These are phyloP conservation scores for Epirrita christyi DNA, from an alignment of 2,888 invertebrate genomes.

Conservation along the genomic window DNA sequence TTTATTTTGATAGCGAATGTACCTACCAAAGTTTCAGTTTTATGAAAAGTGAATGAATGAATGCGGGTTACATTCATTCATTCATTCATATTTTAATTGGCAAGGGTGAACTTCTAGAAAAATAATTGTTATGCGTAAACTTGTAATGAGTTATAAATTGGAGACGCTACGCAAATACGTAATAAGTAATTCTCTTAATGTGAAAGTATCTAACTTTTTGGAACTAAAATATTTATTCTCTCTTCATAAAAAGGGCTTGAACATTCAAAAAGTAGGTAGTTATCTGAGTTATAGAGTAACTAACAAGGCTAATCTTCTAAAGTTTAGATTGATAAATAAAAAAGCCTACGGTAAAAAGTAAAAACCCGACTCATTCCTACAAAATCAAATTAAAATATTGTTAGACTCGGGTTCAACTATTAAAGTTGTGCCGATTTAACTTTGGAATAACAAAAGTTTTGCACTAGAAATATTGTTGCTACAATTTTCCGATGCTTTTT, in stretches of 20 bases:
- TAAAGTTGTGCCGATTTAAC: conserved; percentile 67
- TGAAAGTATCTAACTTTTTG: conserved; percentile 3
- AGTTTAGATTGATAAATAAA: conserved; percentile 36
- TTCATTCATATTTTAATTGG: too few species aligned
- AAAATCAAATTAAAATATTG: conserved; percentile 48
- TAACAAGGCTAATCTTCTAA: conserved; percentile 26
- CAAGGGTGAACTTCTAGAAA: too few species aligned
- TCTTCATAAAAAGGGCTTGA: conserved; percentile 1
- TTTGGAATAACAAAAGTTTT: conserved; percentile 64
- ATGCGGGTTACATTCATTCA: too few species aligned
- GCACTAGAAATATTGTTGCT: conserved; percentile 13
- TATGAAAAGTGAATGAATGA: too few species aligned
- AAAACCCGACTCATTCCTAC: conserved; percentile 33
- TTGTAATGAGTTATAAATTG: not conserved
- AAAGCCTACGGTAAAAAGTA: conserved; percentile 27
- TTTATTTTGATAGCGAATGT: not conserved
- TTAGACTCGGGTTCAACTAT: conserved; percentile 53
- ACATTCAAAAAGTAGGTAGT: conserved; percentile 26
- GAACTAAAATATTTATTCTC: conserved; percentile 13
- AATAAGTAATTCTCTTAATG: not conserved
- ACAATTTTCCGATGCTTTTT: not conserved
- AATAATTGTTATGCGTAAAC: not conserved
- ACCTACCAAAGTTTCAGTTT: not conserved
- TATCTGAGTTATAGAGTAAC: conserved; percentile 25
- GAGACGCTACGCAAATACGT: not conserved